Evolutionary conservation across 2,888 invertebrate species (phyloP), one percentile per base, ranked within the genome.

Genomic region (Bellardia bayeri): DNA sequence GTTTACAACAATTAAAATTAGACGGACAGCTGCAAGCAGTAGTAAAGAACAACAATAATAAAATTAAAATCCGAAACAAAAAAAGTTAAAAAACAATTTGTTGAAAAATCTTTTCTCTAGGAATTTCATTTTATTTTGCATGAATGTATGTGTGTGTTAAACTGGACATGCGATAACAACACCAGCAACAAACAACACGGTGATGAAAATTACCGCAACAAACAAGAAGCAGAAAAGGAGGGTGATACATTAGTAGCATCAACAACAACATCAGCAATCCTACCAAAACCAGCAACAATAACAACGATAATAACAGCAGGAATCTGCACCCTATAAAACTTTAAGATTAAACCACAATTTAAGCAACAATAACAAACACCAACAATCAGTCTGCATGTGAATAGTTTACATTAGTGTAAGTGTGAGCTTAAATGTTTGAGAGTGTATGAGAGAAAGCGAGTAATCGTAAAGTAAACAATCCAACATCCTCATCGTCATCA

Each of bases 201-300:
- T 54, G 33, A 63, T 63, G 42, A 74, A 61, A 66, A 58, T 64
- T 56, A n/a, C 64, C 64, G 49, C 42, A 66, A 58, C 64, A 84
- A 8, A 78, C 64, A 64, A 16, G 23, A 68, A 23, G 14, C 8
- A 42, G n/a, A 42, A 37, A 37, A 8, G n/a, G n/a, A 54, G 54
- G 33, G 16, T 3, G 58, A 37, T 33, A 80, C 74, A 71, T 71
- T 69, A 80, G 33, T 64, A 71, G 11, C 45, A 23, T 23, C 23
- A 78, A 56, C 68, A 80, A 54, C 42, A 51, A 51, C 74, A 74
- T 63, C 23, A 64, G 8, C 45, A 69, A 51, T 54, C 78, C 14
- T 85, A 82, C 45, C 14, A 61, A 75, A 82, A 79, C 68, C 79
- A 90, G 90, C 89, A 90, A 91, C 89, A 74, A 33, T 33, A 68